Evolutionary conservation across 1,140 invertebrate genomes (phyloP), one percentile per base, ranked within the genome.

Genomic region (Pantala flavescens): DNA sequence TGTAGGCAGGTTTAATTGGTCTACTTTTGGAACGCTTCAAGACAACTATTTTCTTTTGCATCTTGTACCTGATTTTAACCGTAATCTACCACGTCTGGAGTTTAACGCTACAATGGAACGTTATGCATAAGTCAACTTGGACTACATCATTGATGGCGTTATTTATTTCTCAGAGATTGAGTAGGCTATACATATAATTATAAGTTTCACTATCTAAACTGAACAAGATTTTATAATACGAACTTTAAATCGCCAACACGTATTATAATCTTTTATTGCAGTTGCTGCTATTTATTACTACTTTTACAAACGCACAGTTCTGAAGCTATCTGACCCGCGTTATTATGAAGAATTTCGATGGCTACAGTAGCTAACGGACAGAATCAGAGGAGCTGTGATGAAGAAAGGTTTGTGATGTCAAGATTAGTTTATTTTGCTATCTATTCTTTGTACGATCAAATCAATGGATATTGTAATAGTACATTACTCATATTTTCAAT

Each of bases 221-320:
- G 74, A 36, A 36, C 28, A 5, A 5, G 9, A 36, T 36, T 36
- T 36, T 5, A 36, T 36, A 9, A 36, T 5, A 9, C 9, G 9
- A 36, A 5, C 28, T 36, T 9, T 36, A 36, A 55, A 63, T 77
- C 71, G 74, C 71, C 77, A 77, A 71, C 73, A 74, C 76, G 76
- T 73, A 23, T 24, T 75, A 43, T 76, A 77, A 75, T 76, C 21
- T 71, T 76, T 14, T 76, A 83, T 74, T 84, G 70, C 78, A 92
- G 90, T 89, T 82, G 88, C 90, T 43, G 87, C 89, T 19, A 84
- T 90, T 73, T 91, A 91, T 81, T 92, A 91, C 81, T 91, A 91
- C 77, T 87, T 87, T 75, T 90, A 89, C 81, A 92, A 92, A 81
- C 85, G 89, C 77, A 88, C 90, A 36, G 87, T 88, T 1, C 79